phyloP scores from a whole-genome alignment of 2,888 invertebrate species.

The Drosophila ezoana region DNA sequence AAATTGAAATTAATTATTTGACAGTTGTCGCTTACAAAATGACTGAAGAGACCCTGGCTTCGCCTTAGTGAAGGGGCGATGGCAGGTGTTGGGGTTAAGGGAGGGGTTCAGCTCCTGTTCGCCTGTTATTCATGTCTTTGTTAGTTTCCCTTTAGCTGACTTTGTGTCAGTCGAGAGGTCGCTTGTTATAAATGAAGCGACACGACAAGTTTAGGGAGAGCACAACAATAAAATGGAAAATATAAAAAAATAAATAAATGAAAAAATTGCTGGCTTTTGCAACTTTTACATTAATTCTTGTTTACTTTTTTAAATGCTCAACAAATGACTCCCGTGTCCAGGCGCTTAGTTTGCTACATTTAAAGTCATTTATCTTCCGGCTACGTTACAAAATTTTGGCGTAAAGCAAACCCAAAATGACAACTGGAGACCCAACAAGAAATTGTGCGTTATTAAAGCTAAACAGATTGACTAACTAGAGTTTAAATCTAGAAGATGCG shows the following conservation, averaged over 20 bases:
- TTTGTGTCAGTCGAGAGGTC: slow-evolving; percentile 47
- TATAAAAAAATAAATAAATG: slow-evolving; percentile 4
- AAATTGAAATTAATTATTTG: slow-evolving; percentile 82
- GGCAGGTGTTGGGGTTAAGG: neutral
- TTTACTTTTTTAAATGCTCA: slow-evolving; percentile 65
- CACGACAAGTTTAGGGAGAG: slow-evolving; percentile 29
- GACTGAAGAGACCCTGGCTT: slow-evolving; percentile 38
- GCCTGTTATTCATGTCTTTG: slow-evolving; percentile 34
- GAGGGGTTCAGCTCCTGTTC: neutral
- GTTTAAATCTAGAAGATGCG: too few species aligned
- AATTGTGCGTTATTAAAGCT: neutral
- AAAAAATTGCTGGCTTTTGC: slow-evolving; percentile 22
- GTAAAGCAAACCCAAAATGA: neutral
- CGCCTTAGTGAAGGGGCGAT: neutral
- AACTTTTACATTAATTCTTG: slow-evolving; percentile 67
- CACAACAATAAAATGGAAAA: neutral
- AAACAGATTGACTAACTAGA: neutral
- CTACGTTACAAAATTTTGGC: slow-evolving; percentile 3
- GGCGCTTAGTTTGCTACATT: slow-evolving; percentile 26
- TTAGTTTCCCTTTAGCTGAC: slow-evolving; percentile 37
- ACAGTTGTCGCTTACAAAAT: slow-evolving; percentile 76
- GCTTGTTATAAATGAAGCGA: slow-evolving; percentile 67
- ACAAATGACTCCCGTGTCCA: slow-evolving; percentile 57
- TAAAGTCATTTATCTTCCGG: slow-evolving; percentile 53
- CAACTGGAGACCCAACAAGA: slow-evolving; percentile 6